Percentiles rank a stretch among this genome's conserved stretches.
These are phyloP conservation scores for Ctenomys sociabilis DNA, from an alignment of 2,113 vertebrate species.

Conservation along the genomic window DNA sequence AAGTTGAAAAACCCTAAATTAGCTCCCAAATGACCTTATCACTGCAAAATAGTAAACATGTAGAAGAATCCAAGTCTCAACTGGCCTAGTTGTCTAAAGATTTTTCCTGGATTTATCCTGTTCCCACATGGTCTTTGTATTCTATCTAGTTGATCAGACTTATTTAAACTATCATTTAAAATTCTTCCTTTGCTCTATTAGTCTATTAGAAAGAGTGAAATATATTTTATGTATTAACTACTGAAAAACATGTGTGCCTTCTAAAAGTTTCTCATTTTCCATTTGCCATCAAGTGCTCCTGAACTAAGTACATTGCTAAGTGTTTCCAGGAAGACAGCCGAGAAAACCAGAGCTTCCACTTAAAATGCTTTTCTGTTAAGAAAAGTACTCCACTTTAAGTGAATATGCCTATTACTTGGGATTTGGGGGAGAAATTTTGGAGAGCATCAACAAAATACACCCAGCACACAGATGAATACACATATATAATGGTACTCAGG, in stretches of 20 bases:
- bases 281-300: constrained; percentile 54
- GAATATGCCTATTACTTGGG: not conserved
- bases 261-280: constrained; percentile 46
- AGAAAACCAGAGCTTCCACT: constrained; percentile 34
- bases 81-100: constrained; percentile 5
- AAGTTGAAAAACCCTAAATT: not conserved
- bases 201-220: not conserved
- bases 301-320: constrained; percentile 42
- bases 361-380: constrained; percentile 38
- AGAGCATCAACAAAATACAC: not conserved
- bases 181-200: not conserved
- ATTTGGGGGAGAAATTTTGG: not conserved
- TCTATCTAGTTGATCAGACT: not conserved
- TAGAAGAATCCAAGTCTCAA: not conserved
- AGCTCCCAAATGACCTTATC: not conserved
- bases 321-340: constrained; percentile 4
- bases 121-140: not conserved
- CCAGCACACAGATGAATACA: not conserved
- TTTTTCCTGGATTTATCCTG: not conserved
- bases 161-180: constrained; percentile 10
- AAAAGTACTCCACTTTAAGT: not conserved
- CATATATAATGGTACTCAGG: not conserved
- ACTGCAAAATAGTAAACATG: not conserved
- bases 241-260: constrained; percentile 37
- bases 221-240: not conserved